Evolutionary conservation across 2,888 invertebrate species (phyloP), one percentile per base, ranked within the genome.

Genomic region (Parthenolecanium corni): DNA sequence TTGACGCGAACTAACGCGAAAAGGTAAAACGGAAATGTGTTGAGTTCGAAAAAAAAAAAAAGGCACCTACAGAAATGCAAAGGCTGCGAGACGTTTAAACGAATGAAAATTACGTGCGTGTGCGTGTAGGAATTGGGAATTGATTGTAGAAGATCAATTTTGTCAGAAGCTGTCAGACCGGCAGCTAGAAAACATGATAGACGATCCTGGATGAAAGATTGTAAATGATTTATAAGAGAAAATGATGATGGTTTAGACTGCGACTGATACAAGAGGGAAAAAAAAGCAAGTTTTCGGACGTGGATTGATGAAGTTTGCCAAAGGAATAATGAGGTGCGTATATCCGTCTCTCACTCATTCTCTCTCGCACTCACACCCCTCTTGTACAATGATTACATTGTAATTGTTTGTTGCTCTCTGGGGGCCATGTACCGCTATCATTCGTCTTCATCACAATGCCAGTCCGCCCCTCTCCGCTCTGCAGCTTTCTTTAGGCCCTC

Each of bases 381-480:
- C 53, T 63, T 58, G 44, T 65, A 64, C 61, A 63, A 64, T 64
- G 61, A 66, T 66, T 65, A 65, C 65, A 62, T 66, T 52, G 52
- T 66, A 65, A 66, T 66, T 66, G 66, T 65, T 66, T 66, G 66
- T 66, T 57, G 64, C 65, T 63, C 62, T 56, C 56, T 72, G 74
- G 67, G 74, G 71, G 72, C 72, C 70, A 71, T 69, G 66, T 70
- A 68, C 31, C 71, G 68, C 66, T 72, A 71, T 74, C 74, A 73
- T 73, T 73, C 70, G 67, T 66, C 71, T 72, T 68, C 70, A 73
- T 72, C 73, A 74, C 76, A 74, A 69, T 51, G 53, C 63, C 64
- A 47, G 73, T 72, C 74, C 31, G 18, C 47, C 52, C 36, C 38
- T 52, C 38, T 16, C 20, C 5, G 4, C 4, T 4, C 31, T 9